Evolutionary conservation across 2,888 invertebrate genomes (phyloP).

Genomic region (Eupithecia inturbata): DNA sequence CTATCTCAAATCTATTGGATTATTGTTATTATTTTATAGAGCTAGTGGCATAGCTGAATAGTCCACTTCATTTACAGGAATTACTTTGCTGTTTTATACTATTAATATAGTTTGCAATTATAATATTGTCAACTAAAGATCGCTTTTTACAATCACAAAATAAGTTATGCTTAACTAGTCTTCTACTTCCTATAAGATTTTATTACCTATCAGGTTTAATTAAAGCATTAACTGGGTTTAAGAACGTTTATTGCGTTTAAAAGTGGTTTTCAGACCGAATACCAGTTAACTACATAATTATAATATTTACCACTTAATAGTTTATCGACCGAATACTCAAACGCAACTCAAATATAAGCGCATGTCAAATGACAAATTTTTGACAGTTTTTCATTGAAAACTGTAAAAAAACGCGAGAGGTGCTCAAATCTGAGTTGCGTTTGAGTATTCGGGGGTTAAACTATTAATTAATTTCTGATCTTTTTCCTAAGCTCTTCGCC

Average conservation of each 20-base stretch:
- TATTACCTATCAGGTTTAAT: conserved; percentile 1
- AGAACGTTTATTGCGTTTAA: not conserved
- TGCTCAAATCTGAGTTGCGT: too few relatives aligned
- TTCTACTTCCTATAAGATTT: not conserved
- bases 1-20: conserved; percentile 65
- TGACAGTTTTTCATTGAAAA: too few relatives aligned
- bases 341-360: too few relatives aligned
- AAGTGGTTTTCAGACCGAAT: not conserved
- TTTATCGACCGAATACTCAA: too few relatives aligned
- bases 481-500: not conserved
- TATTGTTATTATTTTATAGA: conserved; percentile 55
- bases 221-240: not conserved
- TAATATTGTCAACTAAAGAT: not conserved
- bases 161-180: not conserved
- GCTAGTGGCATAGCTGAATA: not conserved
- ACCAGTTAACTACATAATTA: too few relatives aligned
- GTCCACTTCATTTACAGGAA: not conserved
- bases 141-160: not conserved
- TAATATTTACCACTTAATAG: too few relatives aligned
- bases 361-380: too few relatives aligned
- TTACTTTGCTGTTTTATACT: not conserved
- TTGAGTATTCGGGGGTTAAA: too few relatives aligned
- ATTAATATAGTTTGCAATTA: not conserved
- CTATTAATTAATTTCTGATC: not conserved
- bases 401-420: too few relatives aligned